phyloP scores from a whole-genome alignment of 2,888 invertebrate species.

The Tenthredo mesomela region DNA sequence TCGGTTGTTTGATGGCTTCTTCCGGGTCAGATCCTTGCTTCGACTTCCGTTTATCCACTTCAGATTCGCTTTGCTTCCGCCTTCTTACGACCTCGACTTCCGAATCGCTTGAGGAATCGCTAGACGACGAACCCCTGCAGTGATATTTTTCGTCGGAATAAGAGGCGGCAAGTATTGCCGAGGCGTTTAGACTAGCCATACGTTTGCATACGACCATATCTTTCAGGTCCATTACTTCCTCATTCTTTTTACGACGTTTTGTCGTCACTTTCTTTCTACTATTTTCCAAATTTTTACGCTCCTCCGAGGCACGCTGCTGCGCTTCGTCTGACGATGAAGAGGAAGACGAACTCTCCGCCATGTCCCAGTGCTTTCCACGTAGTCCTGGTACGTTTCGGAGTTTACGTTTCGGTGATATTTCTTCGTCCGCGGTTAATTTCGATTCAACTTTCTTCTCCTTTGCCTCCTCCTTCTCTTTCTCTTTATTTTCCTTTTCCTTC shows the following conservation, averaged over 20 bases:
- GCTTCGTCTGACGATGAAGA: slow-evolving; percentile 71
- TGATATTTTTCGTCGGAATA: slow-evolving; percentile 85
- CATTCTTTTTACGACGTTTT: slow-evolving; percentile 72
- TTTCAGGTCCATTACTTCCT: slow-evolving; percentile 87
- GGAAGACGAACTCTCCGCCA: slow-evolving; percentile 84
- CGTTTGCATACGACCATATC: slow-evolving; percentile 94
- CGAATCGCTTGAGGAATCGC: slow-evolving; percentile 79
- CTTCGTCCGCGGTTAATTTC: slow-evolving; percentile 66
- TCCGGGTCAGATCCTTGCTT: slow-evolving; percentile 69
- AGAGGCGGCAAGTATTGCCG: slow-evolving; percentile 93
- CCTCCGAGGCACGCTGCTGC: slow-evolving; percentile 55
- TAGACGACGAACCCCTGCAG: slow-evolving; percentile 81
- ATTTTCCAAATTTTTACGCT: slow-evolving; percentile 67
- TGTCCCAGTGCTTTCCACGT: slow-evolving; percentile 92
- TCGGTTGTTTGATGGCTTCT: slow-evolving; percentile 74
- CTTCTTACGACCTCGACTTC: slow-evolving; percentile 74
- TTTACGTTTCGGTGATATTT: slow-evolving; percentile 79
- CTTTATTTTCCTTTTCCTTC: slow-evolving; percentile 47
- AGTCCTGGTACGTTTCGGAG: slow-evolving; percentile 87
- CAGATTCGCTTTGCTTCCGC: slow-evolving; percentile 72
- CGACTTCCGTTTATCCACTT: slow-evolving; percentile 71
- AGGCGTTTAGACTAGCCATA: slow-evolving; percentile 95
- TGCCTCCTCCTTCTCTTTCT: slow-evolving; percentile 61
- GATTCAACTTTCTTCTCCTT: slow-evolving; percentile 62
- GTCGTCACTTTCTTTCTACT: slow-evolving; percentile 72